A percentile compares a stretch with the other conserved stretches of the same genome.
Evolutionary conservation across 2,113 vertebrate genomes (phyloP).

Genomic region (Eleginops maclovinus): DNA sequence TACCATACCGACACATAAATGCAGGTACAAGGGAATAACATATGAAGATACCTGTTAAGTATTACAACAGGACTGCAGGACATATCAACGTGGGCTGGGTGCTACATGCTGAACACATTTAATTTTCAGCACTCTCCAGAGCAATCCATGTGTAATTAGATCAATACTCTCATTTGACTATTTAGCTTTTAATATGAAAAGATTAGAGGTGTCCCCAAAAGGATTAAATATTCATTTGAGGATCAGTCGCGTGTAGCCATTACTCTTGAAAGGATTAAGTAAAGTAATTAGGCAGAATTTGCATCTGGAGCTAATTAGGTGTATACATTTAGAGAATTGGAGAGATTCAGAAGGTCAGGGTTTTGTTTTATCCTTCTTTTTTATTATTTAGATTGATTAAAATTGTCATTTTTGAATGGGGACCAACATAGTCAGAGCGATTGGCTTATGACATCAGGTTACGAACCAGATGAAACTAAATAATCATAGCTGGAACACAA

Average conservation of each 20-base stretch:
- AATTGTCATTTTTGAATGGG: slow-evolving; percentile 43
- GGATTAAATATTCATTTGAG: slow-evolving; percentile 94
- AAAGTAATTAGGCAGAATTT: slow-evolving; percentile 88
- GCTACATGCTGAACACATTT: slow-evolving; percentile 57
- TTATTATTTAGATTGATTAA: slow-evolving; percentile 19
- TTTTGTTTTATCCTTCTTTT: slow-evolving; percentile 58
- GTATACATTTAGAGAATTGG: slow-evolving; percentile 67
- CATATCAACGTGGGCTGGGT: slow-evolving; percentile 22
- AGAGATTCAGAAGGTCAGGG: slow-evolving; percentile 42
- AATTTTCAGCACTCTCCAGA: slow-evolving; percentile 62
- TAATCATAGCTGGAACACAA: slow-evolving; percentile 4
- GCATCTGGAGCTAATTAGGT: slow-evolving; percentile 78
- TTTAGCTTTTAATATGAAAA: slow-evolving; percentile 96
- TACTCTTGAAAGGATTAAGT: slow-evolving; percentile 93
- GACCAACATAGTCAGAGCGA: neutral
- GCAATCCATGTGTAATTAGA: slow-evolving; percentile 83
- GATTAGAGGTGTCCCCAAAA: slow-evolving; percentile 94
- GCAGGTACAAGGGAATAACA: neutral
- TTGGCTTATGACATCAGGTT: neutral
- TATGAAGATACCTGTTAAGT: neutral
- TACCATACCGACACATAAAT: neutral
- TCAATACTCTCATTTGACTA: slow-evolving; percentile 94
- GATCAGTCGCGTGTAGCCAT: slow-evolving; percentile 87
- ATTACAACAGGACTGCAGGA: slow-evolving; percentile 1
- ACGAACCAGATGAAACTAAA: slow-evolving; percentile 19